These are phyloP conservation scores for Catharus ustulatus DNA, from an alignment of 2,797 vertebrate species.

Conservation along the genomic window DNA sequence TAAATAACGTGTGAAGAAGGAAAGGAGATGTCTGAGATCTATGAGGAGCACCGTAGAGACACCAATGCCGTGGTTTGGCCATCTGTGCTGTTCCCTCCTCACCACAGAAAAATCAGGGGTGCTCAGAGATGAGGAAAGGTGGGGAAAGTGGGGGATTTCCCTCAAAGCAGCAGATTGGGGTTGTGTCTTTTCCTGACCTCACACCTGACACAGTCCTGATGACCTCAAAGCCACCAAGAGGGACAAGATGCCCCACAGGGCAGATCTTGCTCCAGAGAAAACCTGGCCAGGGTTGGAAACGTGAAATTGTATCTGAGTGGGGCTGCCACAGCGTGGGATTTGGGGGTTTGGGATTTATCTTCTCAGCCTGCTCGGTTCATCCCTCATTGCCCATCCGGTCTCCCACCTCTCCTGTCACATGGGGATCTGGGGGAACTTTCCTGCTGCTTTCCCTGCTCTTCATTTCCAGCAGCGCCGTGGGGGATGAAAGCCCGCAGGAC, in stretches of 20 bases:
- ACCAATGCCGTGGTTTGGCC: rapidly evolving
- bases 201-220: rapidly evolving
- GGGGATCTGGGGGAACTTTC: neutral
- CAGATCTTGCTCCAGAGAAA: neutral
- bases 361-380: neutral
- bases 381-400: neutral
- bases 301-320: neutral
- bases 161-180: rapidly evolving
- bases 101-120: neutral
- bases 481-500: neutral
- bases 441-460: neutral
- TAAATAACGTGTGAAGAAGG: neutral
- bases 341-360: rapidly evolving
- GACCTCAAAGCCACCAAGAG: neutral
- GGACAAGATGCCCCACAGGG: rapidly evolving
- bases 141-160: neutral
- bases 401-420: neutral
- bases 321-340: neutral
- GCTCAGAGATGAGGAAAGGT: neutral
- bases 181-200: neutral
- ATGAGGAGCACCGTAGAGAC: rapidly evolving
- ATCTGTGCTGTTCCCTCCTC: neutral
- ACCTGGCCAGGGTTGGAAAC: neutral
- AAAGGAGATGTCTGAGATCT: neutral
- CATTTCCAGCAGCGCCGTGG: neutral